A percentile compares a stretch with the other conserved stretches of the same genome.
These are phyloP conservation scores for Meriones psammophilus DNA, from an alignment of 2,797 vertebrate genomes.

Conservation along the genomic window DNA sequence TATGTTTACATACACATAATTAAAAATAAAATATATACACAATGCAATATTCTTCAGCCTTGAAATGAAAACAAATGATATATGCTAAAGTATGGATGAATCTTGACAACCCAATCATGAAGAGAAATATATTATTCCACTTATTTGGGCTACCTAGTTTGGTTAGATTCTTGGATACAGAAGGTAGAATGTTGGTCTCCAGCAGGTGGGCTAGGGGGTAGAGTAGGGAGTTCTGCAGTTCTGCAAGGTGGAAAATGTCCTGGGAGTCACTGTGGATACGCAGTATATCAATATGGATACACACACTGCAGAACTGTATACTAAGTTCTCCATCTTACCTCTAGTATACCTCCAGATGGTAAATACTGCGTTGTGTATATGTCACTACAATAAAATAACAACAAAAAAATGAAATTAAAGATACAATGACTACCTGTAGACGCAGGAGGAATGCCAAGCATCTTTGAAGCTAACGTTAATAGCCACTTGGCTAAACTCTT, in stretches of 20 bases:
- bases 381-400: slow-evolving; percentile 6
- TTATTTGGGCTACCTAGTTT: neutral
- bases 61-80: slow-evolving; percentile 20
- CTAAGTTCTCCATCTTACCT: too few relatives aligned
- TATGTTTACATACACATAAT: neutral
- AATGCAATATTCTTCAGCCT: neutral
- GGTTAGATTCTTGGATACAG: neutral
- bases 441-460: neutral
- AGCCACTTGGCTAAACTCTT: neutral
- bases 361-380: neutral
- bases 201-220: neutral
- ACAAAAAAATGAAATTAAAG: neutral
- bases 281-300: neutral
- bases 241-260: neutral
- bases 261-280: neutral
- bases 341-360: neutral
- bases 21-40: neutral
- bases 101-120: slow-evolving; percentile 7
- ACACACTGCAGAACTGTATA: neutral
- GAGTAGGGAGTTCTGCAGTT: neutral
- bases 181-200: slow-evolving; percentile 3
- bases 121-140: neutral
- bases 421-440: neutral
- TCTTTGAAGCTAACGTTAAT: neutral
- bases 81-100: neutral